Evolutionary conservation across 2,797 vertebrate species (phyloP).

Genomic region (Heterohyrax brucei): DNA sequence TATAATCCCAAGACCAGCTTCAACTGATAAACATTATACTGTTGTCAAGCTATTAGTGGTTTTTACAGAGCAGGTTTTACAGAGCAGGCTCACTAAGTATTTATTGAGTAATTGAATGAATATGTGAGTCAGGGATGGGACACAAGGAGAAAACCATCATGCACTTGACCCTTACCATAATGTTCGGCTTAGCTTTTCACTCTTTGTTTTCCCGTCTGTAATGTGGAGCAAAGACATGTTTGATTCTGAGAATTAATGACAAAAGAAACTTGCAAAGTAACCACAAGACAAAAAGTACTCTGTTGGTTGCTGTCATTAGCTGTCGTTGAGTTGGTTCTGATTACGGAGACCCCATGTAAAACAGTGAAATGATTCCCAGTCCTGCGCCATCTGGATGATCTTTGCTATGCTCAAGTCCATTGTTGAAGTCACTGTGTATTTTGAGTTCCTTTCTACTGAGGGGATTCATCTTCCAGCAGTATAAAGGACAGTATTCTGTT

Average conservation of each 20-base stretch:
- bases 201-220: not conserved
- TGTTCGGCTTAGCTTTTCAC: not conserved
- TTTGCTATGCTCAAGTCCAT: too few species aligned
- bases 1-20: not conserved
- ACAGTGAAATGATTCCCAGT: too few species aligned
- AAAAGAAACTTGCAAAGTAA: not conserved
- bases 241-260: not conserved
- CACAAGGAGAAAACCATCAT: not conserved
- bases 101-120: not conserved
- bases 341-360: too few species aligned
- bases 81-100: not conserved
- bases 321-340: too few species aligned
- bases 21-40: not conserved
- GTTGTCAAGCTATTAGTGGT: not conserved
- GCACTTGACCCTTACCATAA: not conserved
- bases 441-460: too few species aligned
- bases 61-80: not conserved
- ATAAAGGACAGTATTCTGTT: too few species aligned
- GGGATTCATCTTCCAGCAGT: too few species aligned
- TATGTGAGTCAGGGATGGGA: not conserved
- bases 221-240: not conserved
- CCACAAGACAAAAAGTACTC: not conserved
- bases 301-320: not conserved
- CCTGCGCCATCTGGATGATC: too few species aligned
- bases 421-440: too few species aligned